Evolutionary conservation across 2,888 invertebrate species (phyloP), one percentile per base, ranked within the genome.

Genomic region (Eulithis prunata): DNA sequence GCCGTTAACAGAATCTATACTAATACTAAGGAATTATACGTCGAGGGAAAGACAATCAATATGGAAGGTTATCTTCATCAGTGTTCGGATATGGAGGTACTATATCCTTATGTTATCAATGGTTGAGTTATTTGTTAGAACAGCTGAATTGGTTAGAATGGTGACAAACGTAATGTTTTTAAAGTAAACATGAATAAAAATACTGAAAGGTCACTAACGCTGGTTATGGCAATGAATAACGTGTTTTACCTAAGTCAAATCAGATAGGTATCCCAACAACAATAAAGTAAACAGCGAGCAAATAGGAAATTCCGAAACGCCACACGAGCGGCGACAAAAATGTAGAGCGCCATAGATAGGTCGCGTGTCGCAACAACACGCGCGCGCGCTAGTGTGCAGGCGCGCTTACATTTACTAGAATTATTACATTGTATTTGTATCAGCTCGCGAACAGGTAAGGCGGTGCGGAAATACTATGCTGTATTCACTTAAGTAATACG

Each of bases 1-100:
- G 55, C 64, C 68, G 57, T 61, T 68, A 58, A 68, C 68, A 57
- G 68, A 68, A 68, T 62, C 64, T 68, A 64, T 68, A 68, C 61
- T 61, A 64, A 68, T 64, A 55, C 57, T 58, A 58, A 53, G 57
- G 46, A 55, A 64, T 64, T 54, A 60, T 61, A 56, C 57, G 63
- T 43, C 60, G 41, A 28, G 14, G 14, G 38, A 28, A 14, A 32
- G 41, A 45, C 57, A 49, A 60, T 45, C 59, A 2, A 38, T 36
- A 62, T 32, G 55, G 51, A 28, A 53, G 21, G 54, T 45, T 14
- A 53, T 58, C 66, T 57, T 49, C 62, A 62, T 54, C 49, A 53
- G 54, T 6, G 49, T 38, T 4, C 11, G 32, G 46, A n/a, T 61
- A 12, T 12, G 13, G 43, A 41, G 8, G 36, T 41, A 47, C 28